Base-by-base conservation (phyloP, 1,140 invertebrate genomes). In the Bombus confusus region DNA sequence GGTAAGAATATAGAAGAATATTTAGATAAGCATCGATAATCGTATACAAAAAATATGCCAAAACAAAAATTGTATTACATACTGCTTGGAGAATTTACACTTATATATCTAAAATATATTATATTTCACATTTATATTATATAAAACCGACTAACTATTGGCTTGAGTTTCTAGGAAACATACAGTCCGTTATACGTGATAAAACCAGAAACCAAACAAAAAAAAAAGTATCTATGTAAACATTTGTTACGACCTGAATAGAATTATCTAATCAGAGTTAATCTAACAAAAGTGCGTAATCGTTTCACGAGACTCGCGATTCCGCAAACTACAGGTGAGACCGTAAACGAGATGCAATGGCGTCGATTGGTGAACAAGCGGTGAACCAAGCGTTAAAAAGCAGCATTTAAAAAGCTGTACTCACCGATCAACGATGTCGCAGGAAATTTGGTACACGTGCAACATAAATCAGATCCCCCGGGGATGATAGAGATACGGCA, bases 381-480 rank as follows among this genome's bases (percentile, higher is more conserved):
- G 13, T 62, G 28, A n/a, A n/a, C 59, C 57, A 80, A 73, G 28
- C 47, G 69, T 57, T 80, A 75, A 69, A 84, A 86, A 90, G 64
- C 69, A 83, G 28, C 18, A 81, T 83, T 90, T 74, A 73, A 52
- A 52, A 81, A 75, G 28, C 62, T 59, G 59, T 62, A 91, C 90
- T 89, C 80, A 88, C 81, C 83, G 57, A 28, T 82, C 52, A 86
- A 69, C 47, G 28, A 62, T 62, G 64, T n/a, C 69, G 78, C 37
- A 25, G 83, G 84, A 79, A 91, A 89, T 91, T 86, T 75, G 91
- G 91, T 85, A 74, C 79, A 83, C 86, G 79, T 52, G 83, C 83
- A 91, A 89, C 90, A 91, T 92, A 92, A 92, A 93, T 93, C 92
- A 91, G 88, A 69, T 80, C 74, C 86, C 78, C 69, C 28, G 31